phyloP scores from a whole-genome alignment of 2,797 vertebrate species.

The Holocentrus rufus region DNA sequence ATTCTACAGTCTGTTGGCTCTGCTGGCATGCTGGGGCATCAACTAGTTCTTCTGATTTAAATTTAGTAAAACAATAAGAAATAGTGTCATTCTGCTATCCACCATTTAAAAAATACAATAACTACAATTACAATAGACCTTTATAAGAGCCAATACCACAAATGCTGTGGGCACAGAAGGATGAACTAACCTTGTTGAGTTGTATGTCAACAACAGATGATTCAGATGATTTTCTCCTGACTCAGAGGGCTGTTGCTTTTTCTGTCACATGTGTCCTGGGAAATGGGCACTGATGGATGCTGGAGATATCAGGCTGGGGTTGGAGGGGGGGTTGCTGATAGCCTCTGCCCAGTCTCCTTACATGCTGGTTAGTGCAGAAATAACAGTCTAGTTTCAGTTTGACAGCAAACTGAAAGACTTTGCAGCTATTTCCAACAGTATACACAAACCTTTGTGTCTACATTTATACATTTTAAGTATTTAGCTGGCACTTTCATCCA shows the following conservation, averaged over 20 bases:
- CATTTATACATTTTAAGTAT: too few relatives aligned
- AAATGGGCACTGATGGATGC: constrained; percentile 9
- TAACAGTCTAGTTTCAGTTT: neutral
- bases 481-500: too few relatives aligned
- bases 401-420: neutral
- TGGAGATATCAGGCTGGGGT: constrained; percentile 34
- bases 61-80: neutral
- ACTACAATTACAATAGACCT: too few relatives aligned
- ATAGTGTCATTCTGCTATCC: too few relatives aligned
- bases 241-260: constrained; percentile 12
- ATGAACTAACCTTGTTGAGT: constrained; percentile 5
- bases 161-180: neutral
- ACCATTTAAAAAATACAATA: too few relatives aligned
- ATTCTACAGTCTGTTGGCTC: neutral
- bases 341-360: neutral
- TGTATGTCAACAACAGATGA: constrained; percentile 31
- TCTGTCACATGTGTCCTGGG: constrained; percentile 33
- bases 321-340: constrained; percentile 12
- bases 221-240: constrained; percentile 30
- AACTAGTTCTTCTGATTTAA: neutral
- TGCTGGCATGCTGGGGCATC: neutral
- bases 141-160: too few relatives aligned
- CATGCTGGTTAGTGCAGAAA: too few relatives aligned
- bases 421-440: neutral
- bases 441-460: neutral